A percentile compares a stretch with the other conserved stretches of the same genome.
These are phyloP conservation scores for Lepus timidus DNA, from an alignment of 2,113 vertebrate genomes.

Conservation along the genomic window DNA sequence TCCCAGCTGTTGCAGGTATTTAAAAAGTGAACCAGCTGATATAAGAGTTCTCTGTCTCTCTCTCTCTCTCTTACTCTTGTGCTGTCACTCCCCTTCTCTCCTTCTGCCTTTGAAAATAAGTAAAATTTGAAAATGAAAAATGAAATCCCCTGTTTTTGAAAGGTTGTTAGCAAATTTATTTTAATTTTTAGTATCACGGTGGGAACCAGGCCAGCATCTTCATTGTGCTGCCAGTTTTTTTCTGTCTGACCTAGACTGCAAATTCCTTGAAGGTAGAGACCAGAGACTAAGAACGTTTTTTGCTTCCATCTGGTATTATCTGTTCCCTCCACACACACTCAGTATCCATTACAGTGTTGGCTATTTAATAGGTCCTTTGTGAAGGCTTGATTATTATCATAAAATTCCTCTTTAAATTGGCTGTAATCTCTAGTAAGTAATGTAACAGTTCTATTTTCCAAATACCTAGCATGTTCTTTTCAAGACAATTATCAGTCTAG, in stretches of 20 bases:
- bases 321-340: background rate
- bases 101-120: no score
- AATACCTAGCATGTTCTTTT: background rate
- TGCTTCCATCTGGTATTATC: background rate
- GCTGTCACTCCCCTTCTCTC: no score
- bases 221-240: slow-evolving; percentile 36
- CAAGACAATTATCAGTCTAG: background rate
- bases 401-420: slow-evolving; percentile 5
- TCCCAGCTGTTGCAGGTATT: no score
- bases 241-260: background rate
- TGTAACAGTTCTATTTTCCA: background rate
- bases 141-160: slow-evolving; percentile 24
- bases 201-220: background rate
- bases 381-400: background rate
- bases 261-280: background rate
- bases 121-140: no score
- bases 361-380: background rate
- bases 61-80: no score
- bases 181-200: slow-evolving; percentile 23
- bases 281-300: background rate
- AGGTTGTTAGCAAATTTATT: background rate
- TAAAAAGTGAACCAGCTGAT: no score
- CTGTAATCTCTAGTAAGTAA: background rate
- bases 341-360: background rate
- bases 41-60: no score